These are phyloP conservation scores for Drosophila leonis DNA, from an alignment of 2,888 invertebrate genomes.

Conservation along the genomic window DNA sequence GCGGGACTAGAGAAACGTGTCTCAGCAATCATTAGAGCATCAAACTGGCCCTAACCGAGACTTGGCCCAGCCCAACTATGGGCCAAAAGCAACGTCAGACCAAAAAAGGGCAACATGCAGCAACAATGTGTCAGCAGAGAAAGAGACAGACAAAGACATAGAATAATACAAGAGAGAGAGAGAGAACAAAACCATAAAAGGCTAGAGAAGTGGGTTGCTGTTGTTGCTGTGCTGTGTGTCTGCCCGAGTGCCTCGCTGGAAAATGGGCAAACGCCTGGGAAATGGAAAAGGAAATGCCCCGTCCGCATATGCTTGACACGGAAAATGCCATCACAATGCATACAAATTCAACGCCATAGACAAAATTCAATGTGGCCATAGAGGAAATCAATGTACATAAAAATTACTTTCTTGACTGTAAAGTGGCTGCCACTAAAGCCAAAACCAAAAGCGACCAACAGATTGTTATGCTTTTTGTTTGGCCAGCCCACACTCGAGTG, in stretches of 20 bases:
- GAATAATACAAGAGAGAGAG: conserved; percentile 15
- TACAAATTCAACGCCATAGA: conserved; percentile 53
- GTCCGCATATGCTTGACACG: conserved; percentile 75
- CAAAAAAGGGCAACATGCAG: conserved; percentile 72
- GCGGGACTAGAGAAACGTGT: conserved; percentile 43
- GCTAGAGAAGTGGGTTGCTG: conserved; percentile 63
- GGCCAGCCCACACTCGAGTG: conserved; percentile 34
- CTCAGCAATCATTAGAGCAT: conserved; percentile 60
- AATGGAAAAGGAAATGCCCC: conserved; percentile 59
- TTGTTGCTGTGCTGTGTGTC: conserved; percentile 24
- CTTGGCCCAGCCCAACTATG: conserved; percentile 52
- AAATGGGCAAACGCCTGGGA: conserved; percentile 58
- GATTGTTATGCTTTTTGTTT: conserved; percentile 14
- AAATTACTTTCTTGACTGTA: conserved; percentile 57
- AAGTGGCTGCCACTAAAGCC: conserved; percentile 37
- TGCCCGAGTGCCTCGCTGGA: conserved; percentile 40
- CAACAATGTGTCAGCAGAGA: conserved; percentile 22
- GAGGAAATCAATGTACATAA: conserved; percentile 64
- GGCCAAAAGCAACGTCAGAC: conserved; percentile 43
- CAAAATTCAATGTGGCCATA: conserved; percentile 2
- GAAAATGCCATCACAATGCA: conserved; percentile 68
- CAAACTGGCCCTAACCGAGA: conserved; percentile 37
- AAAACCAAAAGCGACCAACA: conserved; percentile 29
- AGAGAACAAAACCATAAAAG: conserved; percentile 68
- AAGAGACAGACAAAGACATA: conserved; percentile 10